Base-by-base conservation (phyloP, 2,113 vertebrate genomes). In the Narcine bancroftii region DNA sequence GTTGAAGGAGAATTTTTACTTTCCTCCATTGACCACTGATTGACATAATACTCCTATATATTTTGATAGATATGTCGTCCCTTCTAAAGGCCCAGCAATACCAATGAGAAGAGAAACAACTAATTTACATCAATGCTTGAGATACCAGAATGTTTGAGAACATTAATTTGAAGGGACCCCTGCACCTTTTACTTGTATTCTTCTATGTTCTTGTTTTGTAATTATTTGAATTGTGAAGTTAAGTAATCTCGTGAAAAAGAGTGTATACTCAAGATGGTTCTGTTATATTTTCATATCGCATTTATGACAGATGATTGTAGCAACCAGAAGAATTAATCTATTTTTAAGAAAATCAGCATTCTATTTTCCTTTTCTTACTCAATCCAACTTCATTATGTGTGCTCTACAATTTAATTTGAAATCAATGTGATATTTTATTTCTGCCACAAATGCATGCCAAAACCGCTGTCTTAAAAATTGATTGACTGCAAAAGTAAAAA, bases 361-460 rank as follows among this genome's bases (percentile, higher is more conserved):
- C 63, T 91, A 33, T 91, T 91, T 91, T 45, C 65, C 33, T 42
- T 6, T 87, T 47, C 39, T 39, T 15, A 47, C 29, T 39, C 21
- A 91, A 91, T 69, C 21, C 42, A 21, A 47, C 36, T 91, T 91
- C 19, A 39, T 87, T 36, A 26, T 47, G 65, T 29, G 39, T 42
- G 42, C 10, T 42, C 42, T 45, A 42, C 65, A 91, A 91, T 71
- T 91, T 71, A 91, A 69, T 69, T 69, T 45, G 47, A 91, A 91
- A 91, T 29, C 29, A 71, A 2, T 33, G 9, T 21, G 26, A 24
- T 29, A 42, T 91, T 91, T 69, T 24, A 69, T 69, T 45, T 29
- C 19, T 91, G 39, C 66, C 39, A 3, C 87, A 91, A 91, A 45
- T 69, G 66, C 66, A 69, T 69, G 3, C 5, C 21, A 69, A 69